Evolutionary conservation across 2,113 vertebrate species (phyloP).

Genomic region (Paedocypris sp.): DNA sequence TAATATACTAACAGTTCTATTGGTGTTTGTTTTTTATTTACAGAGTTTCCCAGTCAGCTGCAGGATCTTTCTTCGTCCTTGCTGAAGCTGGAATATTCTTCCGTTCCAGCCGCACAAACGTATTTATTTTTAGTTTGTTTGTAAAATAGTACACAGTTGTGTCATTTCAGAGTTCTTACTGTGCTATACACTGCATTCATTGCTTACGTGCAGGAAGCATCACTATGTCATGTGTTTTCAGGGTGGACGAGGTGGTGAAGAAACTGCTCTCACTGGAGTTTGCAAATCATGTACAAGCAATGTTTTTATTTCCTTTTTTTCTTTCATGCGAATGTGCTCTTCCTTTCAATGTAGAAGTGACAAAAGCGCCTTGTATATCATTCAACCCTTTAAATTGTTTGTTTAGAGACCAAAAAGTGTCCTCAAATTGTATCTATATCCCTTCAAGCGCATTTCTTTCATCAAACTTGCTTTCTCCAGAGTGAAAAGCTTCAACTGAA

Average conservation of each 20-base stretch:
- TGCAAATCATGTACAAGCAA: constrained; percentile 76
- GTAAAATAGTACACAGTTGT: too few species aligned
- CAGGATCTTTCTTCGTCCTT: constrained; percentile 67
- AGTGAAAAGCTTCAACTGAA: constrained; percentile 77
- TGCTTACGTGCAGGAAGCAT: background rate
- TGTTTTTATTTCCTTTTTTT: background rate
- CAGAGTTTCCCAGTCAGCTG: constrained; percentile 68
- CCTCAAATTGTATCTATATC: background rate
- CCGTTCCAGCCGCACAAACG: constrained; percentile 64
- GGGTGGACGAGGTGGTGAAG: constrained; percentile 77
- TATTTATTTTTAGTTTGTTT: constrained; percentile 42
- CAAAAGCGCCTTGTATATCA: too few species aligned
- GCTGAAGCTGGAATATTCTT: constrained; percentile 71
- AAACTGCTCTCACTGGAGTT: constrained; percentile 83
- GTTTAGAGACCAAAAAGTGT: background rate
- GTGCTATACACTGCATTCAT: background rate
- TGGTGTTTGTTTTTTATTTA: background rate
- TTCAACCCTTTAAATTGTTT: too few species aligned
- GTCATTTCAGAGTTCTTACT: too few species aligned
- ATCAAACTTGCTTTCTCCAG: constrained; percentile 47
- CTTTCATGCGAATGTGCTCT: background rate
- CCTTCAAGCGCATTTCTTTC: too few species aligned
- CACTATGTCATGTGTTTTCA: constrained; percentile 44
- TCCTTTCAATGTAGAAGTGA: background rate
- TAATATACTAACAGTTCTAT: too few species aligned